Evolutionary conservation across 2,113 vertebrate genomes (phyloP).

Genomic region (Okapia johnstoni): DNA sequence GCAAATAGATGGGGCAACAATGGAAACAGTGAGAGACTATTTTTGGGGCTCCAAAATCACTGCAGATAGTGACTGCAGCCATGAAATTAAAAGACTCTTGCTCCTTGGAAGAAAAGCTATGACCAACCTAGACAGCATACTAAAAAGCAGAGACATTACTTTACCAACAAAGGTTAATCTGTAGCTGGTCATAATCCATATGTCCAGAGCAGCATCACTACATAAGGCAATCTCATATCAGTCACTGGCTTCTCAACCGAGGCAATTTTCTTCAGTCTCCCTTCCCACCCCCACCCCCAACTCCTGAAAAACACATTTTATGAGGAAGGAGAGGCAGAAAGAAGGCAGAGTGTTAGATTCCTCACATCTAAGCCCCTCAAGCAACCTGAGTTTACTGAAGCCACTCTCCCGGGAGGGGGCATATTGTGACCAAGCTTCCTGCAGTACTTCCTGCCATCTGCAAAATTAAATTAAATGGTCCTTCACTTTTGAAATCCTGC

Average conservation of each 20-base stretch:
- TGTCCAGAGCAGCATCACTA: not conserved
- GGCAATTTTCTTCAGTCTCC: not conserved
- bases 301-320: not conserved
- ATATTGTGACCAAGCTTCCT: slow-evolving; percentile 62
- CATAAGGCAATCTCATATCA: not conserved
- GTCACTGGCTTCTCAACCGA: slow-evolving; percentile 18
- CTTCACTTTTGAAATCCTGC: slow-evolving; percentile 58
- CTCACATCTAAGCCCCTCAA: slow-evolving; percentile 23
- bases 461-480: slow-evolving; percentile 76
- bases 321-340: not conserved
- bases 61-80: not conserved
- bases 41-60: not conserved
- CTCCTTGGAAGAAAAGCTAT: not conserved
- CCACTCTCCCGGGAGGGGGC: slow-evolving; percentile 54
- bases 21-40: not conserved
- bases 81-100: not conserved
- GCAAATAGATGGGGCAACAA: not conserved
- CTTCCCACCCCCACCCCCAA: not conserved
- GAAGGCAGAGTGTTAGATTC: slow-evolving; percentile 23
- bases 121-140: not conserved
- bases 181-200: slow-evolving; percentile 49
- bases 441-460: slow-evolving; percentile 59
- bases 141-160: not conserved
- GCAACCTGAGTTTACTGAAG: slow-evolving; percentile 49
- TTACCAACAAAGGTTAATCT: slow-evolving; percentile 41